These are phyloP conservation scores for Malthinus seriepunctatus DNA, from an alignment of 2,888 invertebrate genomes.

Conservation along the genomic window DNA sequence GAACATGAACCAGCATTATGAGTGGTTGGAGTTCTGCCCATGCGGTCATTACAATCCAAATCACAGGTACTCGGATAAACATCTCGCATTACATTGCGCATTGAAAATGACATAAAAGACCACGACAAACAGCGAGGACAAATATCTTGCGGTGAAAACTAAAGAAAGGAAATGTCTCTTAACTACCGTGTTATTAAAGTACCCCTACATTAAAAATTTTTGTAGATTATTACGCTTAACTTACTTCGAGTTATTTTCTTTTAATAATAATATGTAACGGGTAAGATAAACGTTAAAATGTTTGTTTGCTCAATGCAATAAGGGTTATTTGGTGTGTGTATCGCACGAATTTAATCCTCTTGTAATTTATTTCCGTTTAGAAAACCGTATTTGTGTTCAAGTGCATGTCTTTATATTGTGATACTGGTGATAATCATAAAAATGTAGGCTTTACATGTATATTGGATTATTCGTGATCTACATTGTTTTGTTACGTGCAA, in stretches of 20 bases:
- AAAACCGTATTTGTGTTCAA: conserved; percentile 31
- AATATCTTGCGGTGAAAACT: conserved; percentile 52
- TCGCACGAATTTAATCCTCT: conserved; percentile 8
- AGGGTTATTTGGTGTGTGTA: neutral
- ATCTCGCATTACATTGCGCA: conserved; percentile 53
- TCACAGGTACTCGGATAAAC: conserved; percentile 43
- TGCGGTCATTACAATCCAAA: conserved; percentile 45
- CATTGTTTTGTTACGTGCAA: conserved; percentile 54
- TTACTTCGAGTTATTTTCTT: conserved; percentile 16
- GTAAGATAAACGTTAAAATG: conserved; percentile 1
- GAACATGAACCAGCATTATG: conserved; percentile 47
- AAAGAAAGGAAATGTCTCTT: conserved; percentile 38
- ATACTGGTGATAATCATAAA: conserved; percentile 34
- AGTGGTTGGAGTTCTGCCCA: conserved; percentile 48
- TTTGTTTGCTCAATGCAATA: neutral
- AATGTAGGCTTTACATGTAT: conserved; percentile 49
- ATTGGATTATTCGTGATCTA: conserved; percentile 44
- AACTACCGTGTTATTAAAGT: conserved; percentile 21
- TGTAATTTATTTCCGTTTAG: conserved; percentile 8
- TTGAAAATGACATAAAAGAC: conserved; percentile 44
- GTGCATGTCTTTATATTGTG: conserved; percentile 43
- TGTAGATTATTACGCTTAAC: conserved; percentile 27
- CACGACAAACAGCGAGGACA: conserved; percentile 45
- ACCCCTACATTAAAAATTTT: conserved; percentile 19
- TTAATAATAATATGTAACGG: conserved; percentile 2